Conservation (phyloP, 2,797 vertebrate genomes). For the Sebastes aleutianus region DNA sequence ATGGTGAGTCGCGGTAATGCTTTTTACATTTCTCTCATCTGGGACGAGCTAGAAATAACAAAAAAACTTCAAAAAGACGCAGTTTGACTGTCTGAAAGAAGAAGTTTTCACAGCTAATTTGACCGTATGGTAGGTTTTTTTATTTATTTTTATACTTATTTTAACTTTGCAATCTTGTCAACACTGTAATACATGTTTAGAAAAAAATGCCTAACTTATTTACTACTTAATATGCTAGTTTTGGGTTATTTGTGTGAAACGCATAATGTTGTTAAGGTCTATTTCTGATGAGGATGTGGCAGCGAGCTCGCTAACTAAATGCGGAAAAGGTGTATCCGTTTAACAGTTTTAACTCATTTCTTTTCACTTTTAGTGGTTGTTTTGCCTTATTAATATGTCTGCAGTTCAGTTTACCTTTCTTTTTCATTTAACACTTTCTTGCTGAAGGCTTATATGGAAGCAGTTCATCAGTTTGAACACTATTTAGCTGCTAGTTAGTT, state of each 20-base stretch:
- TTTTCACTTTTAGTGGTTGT: neutral
- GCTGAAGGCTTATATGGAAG: neutral
- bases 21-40: neutral
- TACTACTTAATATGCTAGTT: too few species aligned
- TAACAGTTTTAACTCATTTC: neutral
- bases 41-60: neutral
- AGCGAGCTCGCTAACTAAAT: neutral
- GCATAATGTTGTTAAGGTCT: too few species aligned
- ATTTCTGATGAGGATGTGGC: constrained; percentile 39
- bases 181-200: accelerated
- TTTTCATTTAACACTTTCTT: neutral
- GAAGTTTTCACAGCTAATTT: constrained; percentile 12
- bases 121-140: constrained; percentile 21
- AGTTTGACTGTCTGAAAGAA: neutral
- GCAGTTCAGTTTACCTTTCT: neutral
- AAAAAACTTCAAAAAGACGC: neutral
- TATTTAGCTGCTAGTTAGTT: neutral
- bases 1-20: constrained; percentile 79
- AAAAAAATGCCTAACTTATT: neutral
- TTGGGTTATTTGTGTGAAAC: neutral
- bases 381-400: neutral
- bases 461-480: neutral
- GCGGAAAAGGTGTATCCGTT: constrained; percentile 25
- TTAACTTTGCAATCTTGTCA: neutral
- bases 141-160: neutral